Base-by-base conservation (phyloP, 2,113 vertebrate species). In the Pithys albifrons region DNA sequence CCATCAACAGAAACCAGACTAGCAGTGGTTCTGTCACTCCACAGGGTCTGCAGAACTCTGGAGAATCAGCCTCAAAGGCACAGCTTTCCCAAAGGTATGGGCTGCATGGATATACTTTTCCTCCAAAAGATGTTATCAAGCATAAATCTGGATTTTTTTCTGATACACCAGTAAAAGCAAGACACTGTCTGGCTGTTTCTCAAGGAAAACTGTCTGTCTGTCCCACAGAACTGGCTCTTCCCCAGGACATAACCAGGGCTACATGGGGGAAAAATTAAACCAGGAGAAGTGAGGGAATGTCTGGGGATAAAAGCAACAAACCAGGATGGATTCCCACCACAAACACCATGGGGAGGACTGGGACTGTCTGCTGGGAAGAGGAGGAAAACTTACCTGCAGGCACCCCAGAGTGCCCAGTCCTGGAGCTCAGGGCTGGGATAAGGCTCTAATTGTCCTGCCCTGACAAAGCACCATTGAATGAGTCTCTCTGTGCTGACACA, bases 401-500 rank as follows among this genome's bases (percentile, higher is more conserved):
- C 28, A 81, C 76, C 74, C 46, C 73, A n/a, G 61, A 55, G 52
- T 55, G 88, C 72, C 78, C 35, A 3, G 5, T n/a, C 59, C 80
- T 29, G 3, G 16, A 55, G 75, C 49, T 45, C 24, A 58, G 22
- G 10, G 16, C 19, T 51, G 86, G 39, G 76, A 29, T 14, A 73
- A 39, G 7, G 14, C 75, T 45, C 66, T 61, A 19, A 84, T 24
- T 93, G 73, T 71, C 67, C 61, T 52, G 24, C 80, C 43, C 82
- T 80, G 45, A 85, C 78, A 90, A 70, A 72, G 86, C 55, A 46
- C 46, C 41, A 41, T 20, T 25, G 27, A 77, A 22, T 25, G 27
- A 77, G 19, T 29, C 29, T 22, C 1, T 2, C 45, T 49, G 79
- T n/a, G 96, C 97, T 98, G 97, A 97, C 97, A 94, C 96, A 97